phyloP scores from a whole-genome alignment of 2,888 invertebrate species.

The Alloplasta piceator region DNA sequence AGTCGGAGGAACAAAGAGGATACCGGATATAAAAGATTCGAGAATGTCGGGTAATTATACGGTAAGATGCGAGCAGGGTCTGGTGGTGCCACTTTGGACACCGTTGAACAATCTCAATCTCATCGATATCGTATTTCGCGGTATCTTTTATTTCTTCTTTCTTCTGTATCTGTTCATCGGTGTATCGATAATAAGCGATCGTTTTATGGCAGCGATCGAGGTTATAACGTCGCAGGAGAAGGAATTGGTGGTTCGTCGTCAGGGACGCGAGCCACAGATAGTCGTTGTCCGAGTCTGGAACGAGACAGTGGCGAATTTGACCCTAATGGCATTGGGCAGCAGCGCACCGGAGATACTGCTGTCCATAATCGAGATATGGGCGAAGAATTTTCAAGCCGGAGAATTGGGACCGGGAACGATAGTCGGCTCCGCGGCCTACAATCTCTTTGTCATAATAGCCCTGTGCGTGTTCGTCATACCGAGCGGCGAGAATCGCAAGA shows the following conservation, averaged over 20 bases:
- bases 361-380: conserved; percentile 98
- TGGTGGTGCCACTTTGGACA: conserved; percentile 94
- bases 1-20: background rate
- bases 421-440: conserved; percentile 99
- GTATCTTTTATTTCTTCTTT: conserved; percentile 94
- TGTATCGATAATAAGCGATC: conserved; percentile 98
- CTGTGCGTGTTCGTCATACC: conserved; percentile 97
- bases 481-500: conserved; percentile 94
- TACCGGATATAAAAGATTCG: conserved; percentile 8
- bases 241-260: conserved; percentile 95
- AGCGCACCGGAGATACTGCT: conserved; percentile 99
- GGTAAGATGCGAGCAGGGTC: conserved; percentile 90
- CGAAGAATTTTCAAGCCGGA: conserved; percentile 97
- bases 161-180: conserved; percentile 98
- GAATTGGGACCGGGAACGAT: conserved; percentile 99
- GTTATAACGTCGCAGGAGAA: conserved; percentile 99
- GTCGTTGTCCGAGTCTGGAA: conserved; percentile 99
- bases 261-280: conserved; percentile 94
- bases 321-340: conserved; percentile 99
- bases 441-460: conserved; percentile 98
- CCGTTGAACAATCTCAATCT: conserved; percentile 91
- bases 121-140: conserved; percentile 92
- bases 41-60: conserved; percentile 79
- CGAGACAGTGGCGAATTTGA: conserved; percentile 99
- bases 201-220: conserved; percentile 99